Percentiles rank a stretch among this genome's conserved stretches.
Conservation (phyloP, 2,113 vertebrate species). For the Colistium nudipinnis region DNA sequence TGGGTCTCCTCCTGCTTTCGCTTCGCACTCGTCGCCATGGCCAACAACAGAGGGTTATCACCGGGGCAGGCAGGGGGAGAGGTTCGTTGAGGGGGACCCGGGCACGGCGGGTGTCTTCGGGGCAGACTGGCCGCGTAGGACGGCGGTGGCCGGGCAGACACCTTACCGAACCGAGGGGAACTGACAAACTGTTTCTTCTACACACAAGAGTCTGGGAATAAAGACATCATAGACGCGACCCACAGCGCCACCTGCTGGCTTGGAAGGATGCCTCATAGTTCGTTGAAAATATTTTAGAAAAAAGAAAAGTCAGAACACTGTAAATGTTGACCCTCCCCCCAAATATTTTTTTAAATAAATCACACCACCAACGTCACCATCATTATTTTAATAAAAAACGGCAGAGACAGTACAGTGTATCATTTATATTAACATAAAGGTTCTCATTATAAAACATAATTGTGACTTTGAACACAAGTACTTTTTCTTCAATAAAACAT, state of each 20-base stretch:
- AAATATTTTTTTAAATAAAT: too few relatives aligned
- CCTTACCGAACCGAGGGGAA: slow-evolving; percentile 53
- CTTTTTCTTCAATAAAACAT: too few relatives aligned
- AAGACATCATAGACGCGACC: not conserved
- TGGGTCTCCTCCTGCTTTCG: slow-evolving; percentile 99
- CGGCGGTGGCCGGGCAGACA: slow-evolving; percentile 51
- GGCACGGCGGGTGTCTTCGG: slow-evolving; percentile 44
- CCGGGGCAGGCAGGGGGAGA: slow-evolving; percentile 18
- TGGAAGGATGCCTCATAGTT: slow-evolving; percentile 17
- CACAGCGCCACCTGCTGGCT: slow-evolving; percentile 57
- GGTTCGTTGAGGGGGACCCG: slow-evolving; percentile 33
- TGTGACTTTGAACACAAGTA: too few relatives aligned
- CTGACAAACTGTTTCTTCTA: slow-evolving; percentile 63
- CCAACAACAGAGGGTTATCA: slow-evolving; percentile 38
- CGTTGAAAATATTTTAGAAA: not conserved
- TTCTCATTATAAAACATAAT: not conserved
- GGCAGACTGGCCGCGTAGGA: slow-evolving; percentile 40
- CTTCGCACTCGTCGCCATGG: slow-evolving; percentile 95
- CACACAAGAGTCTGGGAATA: not conserved
- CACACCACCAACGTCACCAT: too few relatives aligned
- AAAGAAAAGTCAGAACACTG: not conserved
- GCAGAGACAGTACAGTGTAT: not conserved
- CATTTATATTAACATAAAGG: not conserved
- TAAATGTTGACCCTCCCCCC: too few relatives aligned
- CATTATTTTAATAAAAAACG: slow-evolving; percentile 18